phyloP scores from a whole-genome alignment of 2,888 invertebrate species.

The Spilosoma lubricipeda region DNA sequence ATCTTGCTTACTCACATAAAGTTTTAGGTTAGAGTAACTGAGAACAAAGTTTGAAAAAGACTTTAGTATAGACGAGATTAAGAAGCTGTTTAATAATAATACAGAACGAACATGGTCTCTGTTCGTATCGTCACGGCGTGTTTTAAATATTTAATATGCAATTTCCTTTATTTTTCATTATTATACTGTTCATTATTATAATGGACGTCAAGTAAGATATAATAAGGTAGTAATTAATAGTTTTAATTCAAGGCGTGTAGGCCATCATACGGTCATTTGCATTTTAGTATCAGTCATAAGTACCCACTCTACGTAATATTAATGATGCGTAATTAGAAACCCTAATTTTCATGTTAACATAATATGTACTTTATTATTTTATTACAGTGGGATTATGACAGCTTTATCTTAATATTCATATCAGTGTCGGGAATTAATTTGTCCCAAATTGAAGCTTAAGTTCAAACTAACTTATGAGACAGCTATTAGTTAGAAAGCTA shows the following conservation, averaged over 20 bases:
- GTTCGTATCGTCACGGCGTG: conserved; percentile 76
- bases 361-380: conserved; percentile 22
- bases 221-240: conserved; percentile 72
- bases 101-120: conserved; percentile 81
- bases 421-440: background rate
- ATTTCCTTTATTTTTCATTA: conserved; percentile 81
- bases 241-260: conserved; percentile 55
- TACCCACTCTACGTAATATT: conserved; percentile 30
- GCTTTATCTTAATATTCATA: background rate
- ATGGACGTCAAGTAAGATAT: conserved; percentile 72
- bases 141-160: conserved; percentile 85
- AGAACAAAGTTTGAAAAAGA: conserved; percentile 57
- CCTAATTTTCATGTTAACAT: conserved; percentile 32
- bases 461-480: background rate
- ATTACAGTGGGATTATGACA: background rate
- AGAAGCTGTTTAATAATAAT: conserved; percentile 84
- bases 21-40: conserved; percentile 60
- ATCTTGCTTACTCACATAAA: conserved; percentile 60
- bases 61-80: conserved; percentile 74
- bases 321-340: conserved; percentile 21
- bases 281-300: conserved; percentile 48
- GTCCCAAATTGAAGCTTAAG: background rate
- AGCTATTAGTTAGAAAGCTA: background rate
- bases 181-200: conserved; percentile 67
- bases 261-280: conserved; percentile 54